Percentiles rank a stretch among this genome's conserved stretches.
These are phyloP conservation scores for Cryptoblepharus egeriae DNA, from an alignment of 2,797 vertebrate genomes.

Conservation along the genomic window DNA sequence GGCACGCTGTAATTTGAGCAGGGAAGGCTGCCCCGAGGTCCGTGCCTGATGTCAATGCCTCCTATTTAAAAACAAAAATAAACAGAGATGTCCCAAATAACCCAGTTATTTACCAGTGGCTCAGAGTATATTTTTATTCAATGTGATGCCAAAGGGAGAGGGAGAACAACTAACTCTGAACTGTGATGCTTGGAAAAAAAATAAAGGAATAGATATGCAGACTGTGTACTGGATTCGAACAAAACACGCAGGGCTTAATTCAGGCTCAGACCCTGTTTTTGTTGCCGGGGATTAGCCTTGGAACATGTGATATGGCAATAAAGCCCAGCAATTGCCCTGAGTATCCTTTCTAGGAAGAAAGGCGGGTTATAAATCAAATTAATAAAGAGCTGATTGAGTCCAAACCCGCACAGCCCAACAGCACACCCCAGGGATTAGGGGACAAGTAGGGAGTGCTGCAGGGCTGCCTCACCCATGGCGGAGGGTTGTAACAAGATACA, in stretches of 20 bases:
- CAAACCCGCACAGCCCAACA: too few species aligned
- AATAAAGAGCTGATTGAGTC: too few species aligned
- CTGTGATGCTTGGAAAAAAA: not conserved
- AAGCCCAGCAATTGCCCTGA: too few species aligned
- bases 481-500: too few species aligned
- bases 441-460: too few species aligned
- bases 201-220: not conserved
- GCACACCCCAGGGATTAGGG: too few species aligned
- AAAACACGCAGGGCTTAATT: not conserved
- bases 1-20: not conserved
- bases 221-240: not conserved
- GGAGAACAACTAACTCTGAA: not conserved
- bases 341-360: too few species aligned
- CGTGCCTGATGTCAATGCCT: constrained; percentile 1
- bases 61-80: constrained; percentile 63
- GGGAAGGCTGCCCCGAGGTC: constrained; percentile 19
- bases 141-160: not conserved
- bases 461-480: too few species aligned
- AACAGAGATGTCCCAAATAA: constrained; percentile 66
- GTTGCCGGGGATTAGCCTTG: not conserved
- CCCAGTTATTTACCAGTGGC: constrained; percentile 53
- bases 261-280: not conserved
- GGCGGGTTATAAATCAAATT: too few species aligned
- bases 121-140: constrained; percentile 64
- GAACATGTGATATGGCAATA: not conserved